phyloP scores from a whole-genome alignment of 2,797 vertebrate genomes.

The Aeoliscus strigatus region DNA sequence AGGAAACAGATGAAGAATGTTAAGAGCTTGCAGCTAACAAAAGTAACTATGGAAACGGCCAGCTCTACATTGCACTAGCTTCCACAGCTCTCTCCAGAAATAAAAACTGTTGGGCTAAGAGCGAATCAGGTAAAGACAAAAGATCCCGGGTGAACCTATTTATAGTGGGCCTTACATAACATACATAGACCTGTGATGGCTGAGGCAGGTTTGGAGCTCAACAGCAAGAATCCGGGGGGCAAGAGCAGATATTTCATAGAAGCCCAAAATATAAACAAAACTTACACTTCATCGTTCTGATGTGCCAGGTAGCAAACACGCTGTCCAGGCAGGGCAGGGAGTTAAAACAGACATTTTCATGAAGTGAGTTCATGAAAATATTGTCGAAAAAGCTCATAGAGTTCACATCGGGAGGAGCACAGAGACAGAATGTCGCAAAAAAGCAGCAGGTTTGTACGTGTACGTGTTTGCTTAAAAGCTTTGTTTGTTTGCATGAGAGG shows the following conservation, averaged over 20 bases:
- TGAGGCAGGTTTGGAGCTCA: conserved; percentile 64
- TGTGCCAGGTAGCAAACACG: conserved; percentile 28
- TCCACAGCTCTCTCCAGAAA: conserved; percentile 82
- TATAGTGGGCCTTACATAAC: conserved; percentile 84
- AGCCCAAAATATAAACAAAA: conserved; percentile 37
- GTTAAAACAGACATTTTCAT: conserved; percentile 48
- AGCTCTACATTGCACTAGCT: conserved; percentile 79
- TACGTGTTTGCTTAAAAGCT: conserved; percentile 14
- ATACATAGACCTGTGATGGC: conserved; percentile 72
- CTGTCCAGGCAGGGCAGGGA: conserved; percentile 49
- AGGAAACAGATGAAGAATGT: conserved; percentile 80
- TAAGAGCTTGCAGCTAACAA: conserved; percentile 79
- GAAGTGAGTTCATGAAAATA: conserved; percentile 39
- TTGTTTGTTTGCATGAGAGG: conserved; percentile 28
- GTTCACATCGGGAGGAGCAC: conserved; percentile 22
- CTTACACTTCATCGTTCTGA: conserved; percentile 39
- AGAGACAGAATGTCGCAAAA: too few species aligned
- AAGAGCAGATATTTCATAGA: conserved; percentile 42
- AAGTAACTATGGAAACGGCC: conserved; percentile 86
- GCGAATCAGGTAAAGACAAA: conserved; percentile 87
- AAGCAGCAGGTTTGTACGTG: conserved; percentile 24
- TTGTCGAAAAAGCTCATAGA: conserved; percentile 13
- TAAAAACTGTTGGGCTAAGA: conserved; percentile 84
- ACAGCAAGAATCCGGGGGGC: conserved; percentile 48
- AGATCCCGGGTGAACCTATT: conserved; percentile 83